Evolutionary conservation across 2,797 vertebrate genomes (phyloP).

Genomic region (Aulostomus chinensis): DNA sequence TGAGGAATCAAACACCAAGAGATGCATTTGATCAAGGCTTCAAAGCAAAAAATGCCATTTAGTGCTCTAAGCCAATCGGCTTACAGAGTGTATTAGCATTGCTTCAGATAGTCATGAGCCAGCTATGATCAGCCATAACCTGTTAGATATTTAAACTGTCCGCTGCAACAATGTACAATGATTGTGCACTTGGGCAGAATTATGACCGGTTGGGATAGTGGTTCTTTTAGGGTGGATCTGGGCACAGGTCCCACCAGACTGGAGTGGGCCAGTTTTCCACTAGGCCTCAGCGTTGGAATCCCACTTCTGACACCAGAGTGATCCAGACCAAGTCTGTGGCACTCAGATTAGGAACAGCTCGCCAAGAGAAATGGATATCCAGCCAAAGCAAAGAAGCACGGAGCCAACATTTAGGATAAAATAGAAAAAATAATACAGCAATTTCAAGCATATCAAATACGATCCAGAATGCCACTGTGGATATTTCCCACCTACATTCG

Average conservation of each 20-base stretch:
- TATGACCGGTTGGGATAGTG: slow-evolving; percentile 41
- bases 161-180: slow-evolving; percentile 60
- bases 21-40: slow-evolving; percentile 73
- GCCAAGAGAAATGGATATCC: slow-evolving; percentile 71
- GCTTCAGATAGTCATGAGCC: slow-evolving; percentile 48
- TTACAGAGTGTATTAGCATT: slow-evolving; percentile 57
- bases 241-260: slow-evolving; percentile 56
- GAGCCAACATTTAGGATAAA: slow-evolving; percentile 65
- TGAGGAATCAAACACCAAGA: slow-evolving; percentile 70
- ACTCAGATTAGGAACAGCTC: slow-evolving; percentile 74
- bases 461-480: slow-evolving; percentile 42
- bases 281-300: slow-evolving; percentile 69
- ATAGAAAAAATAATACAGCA: slow-evolving; percentile 43
- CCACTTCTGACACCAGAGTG: slow-evolving; percentile 69
- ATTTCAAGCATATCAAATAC: slow-evolving; percentile 53
- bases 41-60: slow-evolving; percentile 63
- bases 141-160: slow-evolving; percentile 54
- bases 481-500: slow-evolving; percentile 47
- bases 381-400: slow-evolving; percentile 67
- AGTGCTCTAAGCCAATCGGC: slow-evolving; percentile 64
- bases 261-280: slow-evolving; percentile 74
- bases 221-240: slow-evolving; percentile 60
- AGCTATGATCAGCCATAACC: slow-evolving; percentile 51
- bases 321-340: slow-evolving; percentile 76
- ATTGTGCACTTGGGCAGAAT: slow-evolving; percentile 49